phyloP scores from a whole-genome alignment of 2,888 invertebrate species.

The Salticus scenicus region DNA sequence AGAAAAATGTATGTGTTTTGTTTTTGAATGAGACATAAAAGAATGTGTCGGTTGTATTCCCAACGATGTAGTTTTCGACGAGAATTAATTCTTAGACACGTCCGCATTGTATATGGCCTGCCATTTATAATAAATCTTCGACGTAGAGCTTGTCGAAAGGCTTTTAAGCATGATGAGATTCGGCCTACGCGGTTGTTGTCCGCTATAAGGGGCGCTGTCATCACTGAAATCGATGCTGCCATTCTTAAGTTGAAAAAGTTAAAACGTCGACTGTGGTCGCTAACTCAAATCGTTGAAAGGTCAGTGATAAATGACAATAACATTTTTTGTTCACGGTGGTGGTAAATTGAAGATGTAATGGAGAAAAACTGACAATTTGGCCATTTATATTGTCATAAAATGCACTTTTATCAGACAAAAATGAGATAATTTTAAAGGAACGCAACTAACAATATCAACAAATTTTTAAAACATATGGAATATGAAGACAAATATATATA shows the following conservation, averaged over 20 bases:
- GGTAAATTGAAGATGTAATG: background rate
- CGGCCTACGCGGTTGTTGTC: constrained; percentile 54
- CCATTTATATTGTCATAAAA: too few relatives aligned
- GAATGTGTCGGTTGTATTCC: background rate
- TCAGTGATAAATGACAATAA: constrained; percentile 29
- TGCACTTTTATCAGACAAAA: too few relatives aligned
- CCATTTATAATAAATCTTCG: constrained; percentile 35
- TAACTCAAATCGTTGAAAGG: background rate
- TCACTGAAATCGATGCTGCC: constrained; percentile 52
- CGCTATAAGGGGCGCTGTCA: constrained; percentile 39
- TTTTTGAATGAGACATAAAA: background rate
- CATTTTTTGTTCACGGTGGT: background rate
- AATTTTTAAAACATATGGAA: too few relatives aligned
- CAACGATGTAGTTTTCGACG: background rate
- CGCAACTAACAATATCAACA: too few relatives aligned
- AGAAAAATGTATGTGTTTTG: too few relatives aligned
- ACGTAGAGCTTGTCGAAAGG: constrained; percentile 48
- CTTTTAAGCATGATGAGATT: constrained; percentile 60
- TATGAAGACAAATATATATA: too few relatives aligned
- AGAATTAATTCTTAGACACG: background rate
- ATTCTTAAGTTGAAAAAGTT: constrained; percentile 24
- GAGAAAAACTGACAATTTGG: too few relatives aligned
- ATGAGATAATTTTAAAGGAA: too few relatives aligned
- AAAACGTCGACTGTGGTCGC: constrained; percentile 37
- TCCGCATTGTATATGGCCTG: constrained; percentile 7